Percentiles rank a stretch among this genome's conserved stretches.
Evolutionary conservation across 2,113 vertebrate genomes (phyloP).

Genomic region (Sinocyclocheilus anshuiensis): DNA sequence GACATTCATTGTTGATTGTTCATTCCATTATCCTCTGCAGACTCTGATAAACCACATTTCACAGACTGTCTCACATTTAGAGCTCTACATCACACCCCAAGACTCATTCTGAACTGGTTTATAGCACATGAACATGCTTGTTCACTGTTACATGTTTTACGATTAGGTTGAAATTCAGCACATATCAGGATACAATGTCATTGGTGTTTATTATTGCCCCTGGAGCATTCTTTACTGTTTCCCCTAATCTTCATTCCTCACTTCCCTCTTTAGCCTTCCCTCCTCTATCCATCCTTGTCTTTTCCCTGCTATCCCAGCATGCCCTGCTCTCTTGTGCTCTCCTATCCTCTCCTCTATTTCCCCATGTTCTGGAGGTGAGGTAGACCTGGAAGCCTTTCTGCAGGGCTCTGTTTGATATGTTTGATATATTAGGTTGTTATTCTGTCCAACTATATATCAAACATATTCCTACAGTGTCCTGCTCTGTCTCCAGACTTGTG

Average conservation of each 20-base stretch:
- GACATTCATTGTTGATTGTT: not conserved
- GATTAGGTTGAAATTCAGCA: not conserved
- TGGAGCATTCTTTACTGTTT: not conserved
- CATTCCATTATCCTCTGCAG: not conserved
- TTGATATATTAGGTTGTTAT: slow-evolving; percentile 99
- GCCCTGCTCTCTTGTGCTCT: slow-evolving; percentile 36
- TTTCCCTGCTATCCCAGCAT: slow-evolving; percentile 50
- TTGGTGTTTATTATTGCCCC: not conserved
- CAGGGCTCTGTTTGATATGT: slow-evolving; percentile 99
- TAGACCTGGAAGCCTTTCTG: slow-evolving; percentile 95
- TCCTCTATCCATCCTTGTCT: slow-evolving; percentile 48
- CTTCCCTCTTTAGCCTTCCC: slow-evolving; percentile 8
- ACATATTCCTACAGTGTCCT: slow-evolving; percentile 99
- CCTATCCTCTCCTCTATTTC: slow-evolving; percentile 64
- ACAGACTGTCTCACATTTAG: not conserved
- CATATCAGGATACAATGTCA: not conserved
- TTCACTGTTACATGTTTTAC: not conserved
- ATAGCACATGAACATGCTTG: not conserved
- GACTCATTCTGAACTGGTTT: not conserved
- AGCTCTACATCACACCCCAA: not conserved
- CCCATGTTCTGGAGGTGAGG: slow-evolving; percentile 80
- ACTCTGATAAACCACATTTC: slow-evolving; percentile 9
- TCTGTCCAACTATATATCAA: slow-evolving; percentile 99
- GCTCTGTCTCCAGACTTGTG: slow-evolving; percentile 92
- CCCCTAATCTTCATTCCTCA: slow-evolving; percentile 40